Evolutionary conservation across 2,113 vertebrate genomes (phyloP).

Genomic region (Glareola pratincola): DNA sequence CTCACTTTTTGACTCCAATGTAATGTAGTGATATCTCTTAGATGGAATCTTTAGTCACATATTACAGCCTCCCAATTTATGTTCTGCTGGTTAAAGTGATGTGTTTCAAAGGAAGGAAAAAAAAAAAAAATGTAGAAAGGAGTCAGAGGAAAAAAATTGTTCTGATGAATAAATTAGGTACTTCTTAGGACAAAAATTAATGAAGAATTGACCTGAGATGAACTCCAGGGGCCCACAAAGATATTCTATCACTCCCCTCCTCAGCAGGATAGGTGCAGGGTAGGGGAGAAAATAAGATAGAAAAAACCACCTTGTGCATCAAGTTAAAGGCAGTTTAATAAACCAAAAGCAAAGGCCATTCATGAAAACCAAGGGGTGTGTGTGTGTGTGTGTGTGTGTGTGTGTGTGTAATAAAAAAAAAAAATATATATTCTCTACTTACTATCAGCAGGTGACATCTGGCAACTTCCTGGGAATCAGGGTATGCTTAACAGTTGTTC

Average conservation of each 20-base stretch:
- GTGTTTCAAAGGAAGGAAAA: not conserved
- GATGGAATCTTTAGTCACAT: not conserved
- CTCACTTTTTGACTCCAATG: fast-evolving
- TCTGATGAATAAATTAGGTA: not conserved
- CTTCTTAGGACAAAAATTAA: not conserved
- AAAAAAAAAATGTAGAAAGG: not conserved
- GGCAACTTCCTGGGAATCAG: not conserved
- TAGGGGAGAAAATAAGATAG: not conserved
- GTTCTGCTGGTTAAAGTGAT: not conserved
- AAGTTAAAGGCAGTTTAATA: not conserved
- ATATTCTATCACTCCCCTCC: not conserved
- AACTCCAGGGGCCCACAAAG: not conserved
- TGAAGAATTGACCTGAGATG: not conserved
- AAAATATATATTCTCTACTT: not conserved
- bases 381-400: too few species aligned
- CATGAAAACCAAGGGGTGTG: not conserved
- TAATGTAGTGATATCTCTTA: not conserved
- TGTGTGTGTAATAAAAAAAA: too few species aligned
- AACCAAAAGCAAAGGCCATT: not conserved
- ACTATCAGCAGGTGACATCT: not conserved
- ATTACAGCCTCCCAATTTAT: not conserved
- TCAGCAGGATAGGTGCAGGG: not conserved
- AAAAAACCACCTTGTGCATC: not conserved
- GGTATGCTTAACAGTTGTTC: not conserved
- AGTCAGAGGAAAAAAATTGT: not conserved